Conservation (phyloP, 2,797 vertebrate genomes). For the Hapalemur alaotrensis region DNA sequence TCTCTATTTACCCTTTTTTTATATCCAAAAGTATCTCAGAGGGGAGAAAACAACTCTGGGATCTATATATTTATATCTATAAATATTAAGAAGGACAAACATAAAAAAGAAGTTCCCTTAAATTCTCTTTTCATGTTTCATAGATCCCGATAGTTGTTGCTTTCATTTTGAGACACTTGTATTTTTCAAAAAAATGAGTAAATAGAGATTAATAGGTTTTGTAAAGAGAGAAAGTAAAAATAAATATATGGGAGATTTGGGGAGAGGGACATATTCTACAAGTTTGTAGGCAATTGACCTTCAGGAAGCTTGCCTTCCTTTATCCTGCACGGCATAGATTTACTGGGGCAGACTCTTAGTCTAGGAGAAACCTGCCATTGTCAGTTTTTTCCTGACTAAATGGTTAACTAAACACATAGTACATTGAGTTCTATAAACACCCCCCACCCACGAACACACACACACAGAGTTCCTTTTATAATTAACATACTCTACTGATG, state of each 20-base stretch:
- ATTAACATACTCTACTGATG: not conserved
- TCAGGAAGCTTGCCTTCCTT: not conserved
- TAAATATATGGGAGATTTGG: not conserved
- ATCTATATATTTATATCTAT: not conserved
- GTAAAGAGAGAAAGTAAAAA: not conserved
- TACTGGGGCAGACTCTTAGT: not conserved
- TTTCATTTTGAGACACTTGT: not conserved
- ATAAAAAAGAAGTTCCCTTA: not conserved
- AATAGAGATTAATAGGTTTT: too few relatives aligned
- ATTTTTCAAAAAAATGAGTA: not conserved
- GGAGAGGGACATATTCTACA: not conserved
- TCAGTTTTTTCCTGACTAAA: not conserved
- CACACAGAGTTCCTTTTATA: not conserved
- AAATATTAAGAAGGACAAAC: not conserved
- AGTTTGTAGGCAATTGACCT: not conserved
- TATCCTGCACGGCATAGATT: not conserved
- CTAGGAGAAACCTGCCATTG: not conserved
- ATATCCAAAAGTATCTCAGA: not conserved
- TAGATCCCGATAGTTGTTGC: not conserved
- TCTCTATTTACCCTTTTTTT: not conserved
- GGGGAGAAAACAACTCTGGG: not conserved
- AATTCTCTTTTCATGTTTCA: not conserved
- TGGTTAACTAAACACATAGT: not conserved
- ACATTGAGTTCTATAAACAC: not conserved
- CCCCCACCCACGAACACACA: not conserved